Conservation (phyloP, 2,797 vertebrate genomes). For the Uromys caudimaculatus region DNA sequence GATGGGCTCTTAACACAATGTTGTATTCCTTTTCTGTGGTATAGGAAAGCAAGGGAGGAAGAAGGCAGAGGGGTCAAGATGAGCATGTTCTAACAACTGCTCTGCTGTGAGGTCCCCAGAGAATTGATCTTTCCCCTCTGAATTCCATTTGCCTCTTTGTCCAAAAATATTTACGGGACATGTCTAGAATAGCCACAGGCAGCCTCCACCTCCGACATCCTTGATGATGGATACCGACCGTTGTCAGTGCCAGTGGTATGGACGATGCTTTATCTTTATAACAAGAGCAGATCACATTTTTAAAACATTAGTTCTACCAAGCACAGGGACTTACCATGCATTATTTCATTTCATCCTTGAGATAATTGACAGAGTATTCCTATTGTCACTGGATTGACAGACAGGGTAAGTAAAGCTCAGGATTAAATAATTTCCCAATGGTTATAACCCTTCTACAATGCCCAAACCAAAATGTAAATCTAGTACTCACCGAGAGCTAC, state of each 20-base stretch:
- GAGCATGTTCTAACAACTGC: neutral
- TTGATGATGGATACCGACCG: neutral
- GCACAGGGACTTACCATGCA: neutral
- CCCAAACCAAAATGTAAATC: neutral
- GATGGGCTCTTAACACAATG: neutral
- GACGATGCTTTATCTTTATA: neutral
- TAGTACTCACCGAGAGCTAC: neutral
- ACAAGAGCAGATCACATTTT: neutral
- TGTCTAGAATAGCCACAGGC: neutral
- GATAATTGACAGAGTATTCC: neutral
- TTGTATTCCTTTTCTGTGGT: neutral
- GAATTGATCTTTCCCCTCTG: neutral
- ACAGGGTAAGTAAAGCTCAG: neutral
- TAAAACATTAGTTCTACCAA: neutral
- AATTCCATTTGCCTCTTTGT: neutral
- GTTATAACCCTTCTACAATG: neutral
- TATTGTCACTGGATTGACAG: neutral
- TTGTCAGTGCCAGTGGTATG: neutral
- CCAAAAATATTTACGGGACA: neutral
- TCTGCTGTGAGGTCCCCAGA: neutral
- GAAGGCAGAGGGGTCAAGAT: neutral
- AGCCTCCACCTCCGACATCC: neutral
- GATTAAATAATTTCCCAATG: neutral
- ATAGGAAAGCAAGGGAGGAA: neutral
- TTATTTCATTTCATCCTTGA: conserved; percentile 31